Base-by-base conservation (phyloP, 2,113 vertebrate species). In the Fulica atra region DNA sequence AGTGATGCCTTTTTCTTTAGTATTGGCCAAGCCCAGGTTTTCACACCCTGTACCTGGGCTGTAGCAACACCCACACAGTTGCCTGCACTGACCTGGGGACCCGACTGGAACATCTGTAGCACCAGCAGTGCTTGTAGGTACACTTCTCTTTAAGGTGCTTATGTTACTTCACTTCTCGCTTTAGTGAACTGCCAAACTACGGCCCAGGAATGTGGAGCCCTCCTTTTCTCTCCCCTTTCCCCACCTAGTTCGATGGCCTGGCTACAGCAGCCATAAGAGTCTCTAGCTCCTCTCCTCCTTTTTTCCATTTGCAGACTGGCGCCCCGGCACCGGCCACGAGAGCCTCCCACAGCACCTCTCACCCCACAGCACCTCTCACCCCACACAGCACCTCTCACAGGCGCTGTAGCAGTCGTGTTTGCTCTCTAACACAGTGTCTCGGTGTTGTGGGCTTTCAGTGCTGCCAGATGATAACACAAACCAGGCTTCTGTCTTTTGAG, bases 1-100 rank as follows among this genome's bases (percentile, higher is more conserved):
- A 68, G 4, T 48, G 54, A 86, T 90, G 88, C 86, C 86, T 95
- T 94, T 95, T 96, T 59, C 63, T 91, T 70, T 78, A 65, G n/a
- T 0, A 0, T 17, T 35, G 59, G 21, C 64, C 48, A 53, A 42
- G 21, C 29, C 54, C 60, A 86, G 76, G 51, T 54, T 70, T 61
- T 36, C 72, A 63, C 42, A 60, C 2, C 40, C 46, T 82, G 51
- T 78, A 1, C 26, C 20, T 53, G 51, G 29, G 35, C 66, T 84
- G 50, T 84, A 86, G 42, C 69, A 93, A 46, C 83, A 40, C 26
- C 69, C 48, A 13, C 28, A 16, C 44, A 81, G 29, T 19, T 86
- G 70, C 59, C 80, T 89, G 54, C 71, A 44, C 0, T 0, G 53
- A 19, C 35, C 64, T 56, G 73, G 35, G 38, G 38, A 74, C 48